Percentiles rank a stretch among this genome's conserved stretches.
These are phyloP conservation scores for Charaxes varanes DNA, from an alignment of 1,140 invertebrate species.

Conservation along the genomic window DNA sequence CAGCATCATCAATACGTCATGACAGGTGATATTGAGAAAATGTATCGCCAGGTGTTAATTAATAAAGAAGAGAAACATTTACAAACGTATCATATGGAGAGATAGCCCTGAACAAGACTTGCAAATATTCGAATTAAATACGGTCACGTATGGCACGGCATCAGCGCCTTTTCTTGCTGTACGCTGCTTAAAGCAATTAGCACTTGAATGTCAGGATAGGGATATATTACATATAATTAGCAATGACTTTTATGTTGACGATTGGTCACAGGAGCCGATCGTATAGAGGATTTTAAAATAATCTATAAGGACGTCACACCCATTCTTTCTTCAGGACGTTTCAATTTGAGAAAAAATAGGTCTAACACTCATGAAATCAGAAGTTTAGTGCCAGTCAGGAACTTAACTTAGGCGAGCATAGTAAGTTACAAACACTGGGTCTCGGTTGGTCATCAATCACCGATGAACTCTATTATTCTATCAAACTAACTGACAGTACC, in stretches of 20 bases:
- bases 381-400: slow-evolving; percentile 4
- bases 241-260: slow-evolving; percentile 9
- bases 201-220: neutral
- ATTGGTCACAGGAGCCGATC: slow-evolving; percentile 3
- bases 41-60: slow-evolving; percentile 7
- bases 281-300: slow-evolving; percentile 4
- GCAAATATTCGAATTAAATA: slow-evolving; percentile 7
- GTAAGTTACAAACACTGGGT: slow-evolving; percentile 9
- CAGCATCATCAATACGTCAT: slow-evolving; percentile 6
- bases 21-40: slow-evolving; percentile 11
- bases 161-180: slow-evolving; percentile 13
- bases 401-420: slow-evolving; percentile 7
- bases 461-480: slow-evolving; percentile 6
- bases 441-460: slow-evolving; percentile 3
- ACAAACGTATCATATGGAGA: slow-evolving; percentile 11
- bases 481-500: neutral
- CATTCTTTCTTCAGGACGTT: slow-evolving; percentile 7
- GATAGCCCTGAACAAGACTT: slow-evolving; percentile 2
- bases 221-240: neutral
- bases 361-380: slow-evolving; percentile 11
- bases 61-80: slow-evolving; percentile 7
- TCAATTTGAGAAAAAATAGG: slow-evolving; percentile 9
- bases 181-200: slow-evolving; percentile 6
- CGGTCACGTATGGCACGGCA: slow-evolving; percentile 13
- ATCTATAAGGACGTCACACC: neutral